These are phyloP conservation scores for Halcyon leucocephala DNA, from an alignment of 2,797 vertebrate species.

Conservation along the genomic window DNA sequence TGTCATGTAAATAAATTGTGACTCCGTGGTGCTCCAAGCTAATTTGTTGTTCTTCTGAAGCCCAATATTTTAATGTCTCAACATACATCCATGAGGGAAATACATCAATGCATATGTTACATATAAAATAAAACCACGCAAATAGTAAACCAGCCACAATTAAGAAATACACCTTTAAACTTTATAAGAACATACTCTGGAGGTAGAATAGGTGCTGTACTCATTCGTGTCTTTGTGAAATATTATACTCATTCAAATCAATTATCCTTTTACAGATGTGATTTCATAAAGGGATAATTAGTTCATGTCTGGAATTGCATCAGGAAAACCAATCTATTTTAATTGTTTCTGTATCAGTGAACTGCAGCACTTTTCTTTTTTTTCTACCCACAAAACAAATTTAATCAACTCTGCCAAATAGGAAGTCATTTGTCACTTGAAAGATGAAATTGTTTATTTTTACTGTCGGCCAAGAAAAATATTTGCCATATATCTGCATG, in stretches of 20 bases:
- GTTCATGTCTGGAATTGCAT: conserved; percentile 41
- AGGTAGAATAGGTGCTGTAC: not conserved
- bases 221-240: conserved; percentile 15
- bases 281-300: conserved; percentile 52
- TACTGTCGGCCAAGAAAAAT: not conserved
- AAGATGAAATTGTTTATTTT: conserved; percentile 54
- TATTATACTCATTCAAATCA: conserved; percentile 43
- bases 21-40: not conserved
- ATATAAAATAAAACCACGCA: not conserved
- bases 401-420: conserved; percentile 61
- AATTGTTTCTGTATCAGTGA: conserved; percentile 65
- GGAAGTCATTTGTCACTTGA: conserved; percentile 43
- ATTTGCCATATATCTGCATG: not conserved
- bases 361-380: not conserved
- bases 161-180: not conserved
- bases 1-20: not conserved
- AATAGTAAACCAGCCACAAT: not conserved
- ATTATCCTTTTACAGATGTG: conserved; percentile 46
- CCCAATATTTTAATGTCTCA: not conserved
- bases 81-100: not conserved
- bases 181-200: not conserved
- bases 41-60: not conserved
- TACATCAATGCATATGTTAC: rapidly evolving
- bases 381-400: conserved; percentile 46
- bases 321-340: conserved; percentile 61